A percentile compares a stretch with the other conserved stretches of the same genome.
Evolutionary conservation across 2,888 invertebrate species (phyloP).

Genomic region (Orchesellides sinensis): DNA sequence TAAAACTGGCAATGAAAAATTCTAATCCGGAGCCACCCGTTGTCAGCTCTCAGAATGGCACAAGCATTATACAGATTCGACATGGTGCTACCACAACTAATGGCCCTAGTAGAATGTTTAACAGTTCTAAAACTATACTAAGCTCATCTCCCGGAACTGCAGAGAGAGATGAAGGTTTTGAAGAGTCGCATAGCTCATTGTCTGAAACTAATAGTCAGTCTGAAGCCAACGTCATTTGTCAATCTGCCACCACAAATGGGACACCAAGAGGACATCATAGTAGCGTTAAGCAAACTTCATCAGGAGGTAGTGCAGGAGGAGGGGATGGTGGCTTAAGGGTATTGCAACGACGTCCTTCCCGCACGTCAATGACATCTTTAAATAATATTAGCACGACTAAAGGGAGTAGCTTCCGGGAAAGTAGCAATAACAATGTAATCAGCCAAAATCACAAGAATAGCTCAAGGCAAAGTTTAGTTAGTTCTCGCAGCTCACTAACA

Average conservation of each 20-base stretch:
- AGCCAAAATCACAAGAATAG: conserved; percentile 76
- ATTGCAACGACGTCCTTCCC: conserved; percentile 72
- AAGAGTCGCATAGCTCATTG: conserved; percentile 91
- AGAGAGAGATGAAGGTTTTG: conserved; percentile 93
- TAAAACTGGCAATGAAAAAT: conserved; percentile 68
- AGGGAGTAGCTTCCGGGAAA: conserved; percentile 34
- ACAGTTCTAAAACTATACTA: conserved; percentile 48
- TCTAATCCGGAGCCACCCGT: conserved; percentile 18
- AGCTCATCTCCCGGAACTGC: conserved; percentile 71
- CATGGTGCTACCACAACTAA: conserved; percentile 45
- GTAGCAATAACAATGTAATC: conserved; percentile 65
- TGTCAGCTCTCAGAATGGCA: conserved; percentile 54
- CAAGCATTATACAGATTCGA: conserved; percentile 64
- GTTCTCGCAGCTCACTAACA: conserved; percentile 89
- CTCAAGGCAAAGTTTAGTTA: conserved; percentile 87
- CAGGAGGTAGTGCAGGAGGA: conserved; percentile 73
- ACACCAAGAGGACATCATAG: too few relatives aligned
- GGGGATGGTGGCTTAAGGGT: conserved; percentile 75
- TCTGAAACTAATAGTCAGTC: conserved; percentile 92
- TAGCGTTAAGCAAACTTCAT: too few relatives aligned
- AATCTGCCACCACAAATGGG: conserved; percentile 54
- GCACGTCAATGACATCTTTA: conserved; percentile 51
- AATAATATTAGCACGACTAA: not conserved
- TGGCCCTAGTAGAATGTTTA: conserved; percentile 48
- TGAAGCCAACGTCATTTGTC: conserved; percentile 79